Conservation (phyloP, 2,888 invertebrate genomes). For the Drosophila neotestacea region DNA sequence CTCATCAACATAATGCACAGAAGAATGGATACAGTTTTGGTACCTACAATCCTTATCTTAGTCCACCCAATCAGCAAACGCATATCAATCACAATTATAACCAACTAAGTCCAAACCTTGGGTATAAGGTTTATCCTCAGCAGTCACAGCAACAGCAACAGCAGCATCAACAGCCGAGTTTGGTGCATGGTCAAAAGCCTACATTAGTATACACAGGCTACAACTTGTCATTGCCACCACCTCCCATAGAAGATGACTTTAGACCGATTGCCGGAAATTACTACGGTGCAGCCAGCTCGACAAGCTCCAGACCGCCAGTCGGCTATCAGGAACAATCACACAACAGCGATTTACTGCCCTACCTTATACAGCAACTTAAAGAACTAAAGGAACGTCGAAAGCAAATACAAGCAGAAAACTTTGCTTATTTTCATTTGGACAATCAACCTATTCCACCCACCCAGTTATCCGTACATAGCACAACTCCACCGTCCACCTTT, state of each 20-base stretch:
- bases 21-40: slow-evolving; percentile 76
- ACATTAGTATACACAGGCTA: slow-evolving; percentile 76
- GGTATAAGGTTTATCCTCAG: slow-evolving; percentile 59
- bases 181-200: slow-evolving; percentile 51
- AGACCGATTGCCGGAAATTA: slow-evolving; percentile 76
- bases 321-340: slow-evolving; percentile 50
- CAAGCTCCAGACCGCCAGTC: slow-evolving; percentile 53
- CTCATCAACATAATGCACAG: slow-evolving; percentile 40
- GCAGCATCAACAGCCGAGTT: slow-evolving; percentile 19
- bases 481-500: slow-evolving; percentile 34
- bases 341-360: slow-evolving; percentile 76
- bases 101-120: slow-evolving; percentile 58
- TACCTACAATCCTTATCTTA: slow-evolving; percentile 81
- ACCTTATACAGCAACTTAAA: slow-evolving; percentile 80
- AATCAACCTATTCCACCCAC: slow-evolving; percentile 63
- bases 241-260: slow-evolving; percentile 74
- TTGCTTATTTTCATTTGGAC: slow-evolving; percentile 85
- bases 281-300: slow-evolving; percentile 54
- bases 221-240: slow-evolving; percentile 77
- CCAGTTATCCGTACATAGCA: slow-evolving; percentile 15
- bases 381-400: slow-evolving; percentile 83
- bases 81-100: slow-evolving; percentile 65
- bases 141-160: slow-evolving; percentile 29
- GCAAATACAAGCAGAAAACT: slow-evolving; percentile 81
- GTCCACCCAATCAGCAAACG: slow-evolving; percentile 73